A percentile compares a stretch with the other conserved stretches of the same genome.
Evolutionary conservation across 1,140 invertebrate genomes (phyloP).

Genomic region (Calliphora vicina): DNA sequence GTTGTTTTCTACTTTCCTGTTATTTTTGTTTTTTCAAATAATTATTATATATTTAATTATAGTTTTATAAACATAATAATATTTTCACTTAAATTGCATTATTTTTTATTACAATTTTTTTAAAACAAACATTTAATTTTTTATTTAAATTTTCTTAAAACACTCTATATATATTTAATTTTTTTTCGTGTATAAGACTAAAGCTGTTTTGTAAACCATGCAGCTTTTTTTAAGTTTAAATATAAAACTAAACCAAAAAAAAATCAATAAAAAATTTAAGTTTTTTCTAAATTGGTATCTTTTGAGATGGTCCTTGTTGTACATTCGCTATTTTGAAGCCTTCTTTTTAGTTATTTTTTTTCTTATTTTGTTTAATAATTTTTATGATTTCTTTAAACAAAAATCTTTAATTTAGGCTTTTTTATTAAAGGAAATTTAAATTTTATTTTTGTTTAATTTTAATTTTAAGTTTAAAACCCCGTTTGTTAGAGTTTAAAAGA

Average conservation of each 20-base stretch:
- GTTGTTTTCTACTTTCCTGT: neutral
- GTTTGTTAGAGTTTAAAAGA: neutral
- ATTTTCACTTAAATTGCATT: slow-evolving; percentile 1
- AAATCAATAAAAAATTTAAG: neutral
- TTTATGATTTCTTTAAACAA: neutral
- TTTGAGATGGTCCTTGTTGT: slow-evolving; percentile 95
- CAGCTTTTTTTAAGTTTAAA: neutral
- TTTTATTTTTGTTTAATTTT: slow-evolving; percentile 25
- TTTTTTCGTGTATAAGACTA: neutral
- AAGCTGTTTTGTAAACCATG: neutral
- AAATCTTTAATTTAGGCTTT: slow-evolving; percentile 11
- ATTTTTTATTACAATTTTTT: neutral
- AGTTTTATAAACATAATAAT: neutral
- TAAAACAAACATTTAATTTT: neutral
- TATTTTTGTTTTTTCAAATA: neutral
- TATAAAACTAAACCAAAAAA: slow-evolving; percentile 15
- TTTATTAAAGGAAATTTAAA: slow-evolving; percentile 6
- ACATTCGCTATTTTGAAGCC: slow-evolving; percentile 48
- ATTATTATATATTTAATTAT: neutral
- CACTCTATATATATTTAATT: neutral
- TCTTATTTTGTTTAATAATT: slow-evolving; percentile 21
- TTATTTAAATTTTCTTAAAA: neutral
- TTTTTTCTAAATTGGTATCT: slow-evolving; percentile 76
- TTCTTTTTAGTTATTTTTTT: slow-evolving; percentile 26
- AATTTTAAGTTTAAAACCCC: neutral